Conservation (phyloP, 2,797 vertebrate genomes). For the Premnoplex brunnescens region DNA sequence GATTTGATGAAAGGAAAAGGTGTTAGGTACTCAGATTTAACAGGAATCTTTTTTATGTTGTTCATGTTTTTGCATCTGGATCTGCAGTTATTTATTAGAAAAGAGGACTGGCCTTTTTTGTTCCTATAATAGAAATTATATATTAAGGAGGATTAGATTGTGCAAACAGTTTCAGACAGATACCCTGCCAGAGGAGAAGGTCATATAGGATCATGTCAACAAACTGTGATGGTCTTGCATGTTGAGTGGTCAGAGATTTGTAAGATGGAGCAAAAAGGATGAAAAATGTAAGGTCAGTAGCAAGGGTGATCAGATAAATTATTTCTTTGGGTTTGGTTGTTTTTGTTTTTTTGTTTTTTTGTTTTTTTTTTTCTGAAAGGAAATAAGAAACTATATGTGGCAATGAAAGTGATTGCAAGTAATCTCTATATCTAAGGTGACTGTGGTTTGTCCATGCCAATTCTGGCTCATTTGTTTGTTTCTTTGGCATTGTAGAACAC, state of each 20-base stretch:
- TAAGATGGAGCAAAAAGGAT: background rate
- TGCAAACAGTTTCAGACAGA: background rate
- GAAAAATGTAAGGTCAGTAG: background rate
- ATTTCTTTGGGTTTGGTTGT: background rate
- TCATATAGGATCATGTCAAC: background rate
- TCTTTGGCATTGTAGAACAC: background rate
- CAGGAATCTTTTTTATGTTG: background rate
- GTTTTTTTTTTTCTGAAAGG: background rate
- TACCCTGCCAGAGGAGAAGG: background rate
- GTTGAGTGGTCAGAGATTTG: background rate
- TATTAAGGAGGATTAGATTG: background rate
- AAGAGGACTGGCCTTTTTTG: background rate
- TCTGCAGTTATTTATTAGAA: background rate
- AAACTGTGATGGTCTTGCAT: background rate
- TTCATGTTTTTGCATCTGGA: background rate
- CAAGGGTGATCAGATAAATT: background rate
- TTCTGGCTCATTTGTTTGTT: background rate
- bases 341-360: too few species aligned
- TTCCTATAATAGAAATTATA: background rate
- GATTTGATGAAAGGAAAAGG: slow-evolving; percentile 19
- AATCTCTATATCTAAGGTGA: background rate
- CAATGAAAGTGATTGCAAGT: background rate
- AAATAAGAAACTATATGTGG: background rate
- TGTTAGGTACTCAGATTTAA: background rate
- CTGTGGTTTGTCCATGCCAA: background rate